phyloP scores from a whole-genome alignment of 2,797 vertebrate genomes.

The Ptychobarbus kaznakovi region DNA sequence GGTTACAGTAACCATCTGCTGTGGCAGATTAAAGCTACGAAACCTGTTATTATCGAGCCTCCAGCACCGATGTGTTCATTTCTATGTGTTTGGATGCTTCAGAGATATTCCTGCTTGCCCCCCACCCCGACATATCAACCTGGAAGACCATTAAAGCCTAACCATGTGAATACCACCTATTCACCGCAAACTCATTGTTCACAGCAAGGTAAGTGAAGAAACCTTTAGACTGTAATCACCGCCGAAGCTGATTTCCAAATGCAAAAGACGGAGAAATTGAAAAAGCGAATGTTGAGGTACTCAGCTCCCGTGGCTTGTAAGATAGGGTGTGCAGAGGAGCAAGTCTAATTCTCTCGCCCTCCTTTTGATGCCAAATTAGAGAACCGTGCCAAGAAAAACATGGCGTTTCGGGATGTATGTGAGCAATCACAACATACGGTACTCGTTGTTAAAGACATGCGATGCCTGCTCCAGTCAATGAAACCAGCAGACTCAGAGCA shows the following conservation, averaged over 20 bases:
- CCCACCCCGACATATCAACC: slow-evolving; percentile 68
- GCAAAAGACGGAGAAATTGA: slow-evolving; percentile 56
- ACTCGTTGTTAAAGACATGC: slow-evolving; percentile 51
- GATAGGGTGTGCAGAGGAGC: slow-evolving; percentile 62
- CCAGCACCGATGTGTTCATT: slow-evolving; percentile 65
- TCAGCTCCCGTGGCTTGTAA: slow-evolving; percentile 58
- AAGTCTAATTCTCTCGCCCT: slow-evolving; percentile 57
- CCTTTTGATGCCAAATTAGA: slow-evolving; percentile 62
- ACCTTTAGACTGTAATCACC: slow-evolving; percentile 81
- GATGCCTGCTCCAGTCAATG: slow-evolving; percentile 67
- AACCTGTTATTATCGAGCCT: slow-evolving; percentile 80
- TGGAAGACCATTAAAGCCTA: slow-evolving; percentile 80
- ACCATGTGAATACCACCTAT: slow-evolving; percentile 78
- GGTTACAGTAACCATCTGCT: slow-evolving; percentile 81
- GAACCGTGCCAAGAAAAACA: slow-evolving; percentile 59
- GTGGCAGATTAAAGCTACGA: slow-evolving; percentile 76
- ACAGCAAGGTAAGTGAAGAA: slow-evolving; percentile 79
- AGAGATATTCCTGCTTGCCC: slow-evolving; percentile 58
- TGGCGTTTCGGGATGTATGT: slow-evolving; percentile 55
- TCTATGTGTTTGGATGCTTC: slow-evolving; percentile 58
- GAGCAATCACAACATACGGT: slow-evolving; percentile 51
- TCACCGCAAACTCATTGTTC: slow-evolving; percentile 82
- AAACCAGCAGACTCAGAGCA: slow-evolving; percentile 54
- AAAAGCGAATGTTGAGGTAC: slow-evolving; percentile 63
- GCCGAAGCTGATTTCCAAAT: slow-evolving; percentile 59